Conservation (phyloP, 2,888 invertebrate species). For the Sminthurinus aureus region DNA sequence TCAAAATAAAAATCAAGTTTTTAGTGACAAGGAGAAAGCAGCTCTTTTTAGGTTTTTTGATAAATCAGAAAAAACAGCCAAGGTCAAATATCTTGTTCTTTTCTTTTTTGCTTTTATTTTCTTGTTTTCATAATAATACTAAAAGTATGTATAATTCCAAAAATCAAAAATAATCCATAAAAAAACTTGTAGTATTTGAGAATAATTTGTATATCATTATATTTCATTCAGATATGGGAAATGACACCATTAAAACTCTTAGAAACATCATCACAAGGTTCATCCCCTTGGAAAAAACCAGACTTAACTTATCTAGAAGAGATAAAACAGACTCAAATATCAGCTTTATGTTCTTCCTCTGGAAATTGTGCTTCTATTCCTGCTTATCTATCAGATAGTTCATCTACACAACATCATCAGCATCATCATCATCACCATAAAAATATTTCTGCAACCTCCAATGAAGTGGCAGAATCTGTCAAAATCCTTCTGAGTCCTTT, state of each 20-base stretch:
- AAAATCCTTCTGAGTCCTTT: neutral
- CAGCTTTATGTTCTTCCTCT: neutral
- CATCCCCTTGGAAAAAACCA: neutral
- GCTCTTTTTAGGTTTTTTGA: constrained; percentile 27
- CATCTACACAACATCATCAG: neutral
- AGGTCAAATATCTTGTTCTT: neutral
- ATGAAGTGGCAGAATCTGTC: constrained; percentile 1
- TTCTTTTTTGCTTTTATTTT: neutral
- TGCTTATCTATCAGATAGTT: neutral
- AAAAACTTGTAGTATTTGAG: neutral
- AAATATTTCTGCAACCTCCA: neutral
- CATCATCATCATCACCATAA: neutral
- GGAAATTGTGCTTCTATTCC: neutral
- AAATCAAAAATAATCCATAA: too few species aligned
- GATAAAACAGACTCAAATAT: neutral
- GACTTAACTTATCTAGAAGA: constrained; percentile 11
- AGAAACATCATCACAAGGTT: neutral
- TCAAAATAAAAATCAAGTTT: constrained; percentile 3
- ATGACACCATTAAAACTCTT: constrained; percentile 19
- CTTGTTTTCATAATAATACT: too few species aligned
- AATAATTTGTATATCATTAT: neutral
- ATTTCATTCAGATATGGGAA: constrained; percentile 23
- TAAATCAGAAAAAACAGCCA: neutral
- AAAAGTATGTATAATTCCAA: neutral
- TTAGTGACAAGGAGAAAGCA: constrained; percentile 4